Conservation (phyloP, 2,888 invertebrate species). For the Venusia cambrica region DNA sequence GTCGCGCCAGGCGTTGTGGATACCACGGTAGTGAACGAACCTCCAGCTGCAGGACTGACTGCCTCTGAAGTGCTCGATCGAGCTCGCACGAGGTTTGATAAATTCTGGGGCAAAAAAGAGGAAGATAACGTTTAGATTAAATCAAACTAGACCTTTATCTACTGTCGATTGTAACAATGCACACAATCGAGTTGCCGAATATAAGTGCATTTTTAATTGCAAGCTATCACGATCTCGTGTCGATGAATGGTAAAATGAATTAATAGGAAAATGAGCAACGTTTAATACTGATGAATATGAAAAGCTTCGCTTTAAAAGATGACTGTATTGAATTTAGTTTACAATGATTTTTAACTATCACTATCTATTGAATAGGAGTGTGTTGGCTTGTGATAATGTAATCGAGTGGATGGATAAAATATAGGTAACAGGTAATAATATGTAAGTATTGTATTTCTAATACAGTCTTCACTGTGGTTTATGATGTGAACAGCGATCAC, state of each 20-base stretch:
- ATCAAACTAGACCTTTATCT: conserved; percentile 32
- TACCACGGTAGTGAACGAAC: conserved; percentile 74
- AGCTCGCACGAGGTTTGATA: conserved; percentile 91
- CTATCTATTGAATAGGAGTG: conserved; percentile 68
- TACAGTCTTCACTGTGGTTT: conserved; percentile 10
- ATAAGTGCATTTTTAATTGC: conserved; percentile 15
- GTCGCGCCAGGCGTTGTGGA: conserved; percentile 80
- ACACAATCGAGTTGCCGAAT: conserved; percentile 9
- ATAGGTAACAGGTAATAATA: conserved; percentile 32
- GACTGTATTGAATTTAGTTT: conserved; percentile 54
- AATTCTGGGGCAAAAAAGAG: conserved; percentile 89
- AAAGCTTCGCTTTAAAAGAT: conserved; percentile 73
- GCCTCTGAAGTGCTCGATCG: conserved; percentile 89
- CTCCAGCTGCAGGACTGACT: conserved; percentile 72
- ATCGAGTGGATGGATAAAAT: conserved; percentile 42
- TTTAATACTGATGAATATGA: conserved; percentile 51
- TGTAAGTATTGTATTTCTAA: conserved; percentile 29
- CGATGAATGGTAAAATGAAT: conserved; percentile 39
- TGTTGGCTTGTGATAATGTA: conserved; percentile 76
- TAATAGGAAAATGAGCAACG: conserved; percentile 53
- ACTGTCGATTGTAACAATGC: conserved; percentile 44
- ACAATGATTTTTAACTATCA: conserved; percentile 44
- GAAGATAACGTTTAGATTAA: conserved; percentile 77
- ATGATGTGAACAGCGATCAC: too few relatives aligned
- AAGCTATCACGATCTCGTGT: conserved; percentile 24